phyloP scores from a whole-genome alignment of 1,140 invertebrate genomes.

The Pseudomyrmex pallidus region DNA sequence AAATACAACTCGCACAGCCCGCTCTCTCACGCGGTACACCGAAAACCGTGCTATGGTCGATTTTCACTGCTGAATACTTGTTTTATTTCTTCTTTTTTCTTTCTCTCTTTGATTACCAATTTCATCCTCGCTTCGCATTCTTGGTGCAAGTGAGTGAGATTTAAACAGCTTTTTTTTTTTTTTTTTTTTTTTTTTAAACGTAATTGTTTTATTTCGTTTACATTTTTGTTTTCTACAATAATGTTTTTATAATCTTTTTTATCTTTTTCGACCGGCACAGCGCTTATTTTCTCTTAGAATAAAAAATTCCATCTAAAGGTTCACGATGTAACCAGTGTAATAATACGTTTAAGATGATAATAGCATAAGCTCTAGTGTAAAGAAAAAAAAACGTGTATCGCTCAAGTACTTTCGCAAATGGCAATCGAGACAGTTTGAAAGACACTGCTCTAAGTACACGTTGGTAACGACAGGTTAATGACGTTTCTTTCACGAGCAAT shows the following conservation, averaged over 20 bases:
- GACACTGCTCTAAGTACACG: constrained; percentile 21
- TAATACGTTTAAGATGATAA: constrained; percentile 16
- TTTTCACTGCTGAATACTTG: constrained; percentile 36
- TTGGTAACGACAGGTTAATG: constrained; percentile 32
- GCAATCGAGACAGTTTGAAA: constrained; percentile 26
- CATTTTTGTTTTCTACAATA: background rate
- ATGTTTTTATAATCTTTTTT: background rate
- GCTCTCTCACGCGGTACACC: constrained; percentile 79
- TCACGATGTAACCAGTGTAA: background rate
- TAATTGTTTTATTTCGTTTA: background rate
- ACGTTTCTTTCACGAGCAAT: constrained; percentile 38
- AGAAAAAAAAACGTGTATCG: background rate
- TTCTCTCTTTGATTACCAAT: background rate
- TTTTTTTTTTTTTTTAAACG: constrained; percentile 3
- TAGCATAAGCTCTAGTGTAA: constrained; percentile 6
- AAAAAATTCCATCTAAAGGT: constrained; percentile 1
- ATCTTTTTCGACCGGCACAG: constrained; percentile 29
- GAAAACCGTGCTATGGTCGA: constrained; percentile 67
- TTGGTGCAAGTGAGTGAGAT: constrained; percentile 15
- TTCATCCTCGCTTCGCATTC: constrained; percentile 11
- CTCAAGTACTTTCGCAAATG: constrained; percentile 54
- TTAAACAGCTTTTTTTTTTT: constrained; percentile 9
- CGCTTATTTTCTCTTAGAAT: constrained; percentile 39
- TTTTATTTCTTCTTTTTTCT: constrained; percentile 23
- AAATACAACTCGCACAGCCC: constrained; percentile 80